Evolutionary conservation across 1,140 invertebrate genomes (phyloP).

Genomic region (Zaprionus africanus): DNA sequence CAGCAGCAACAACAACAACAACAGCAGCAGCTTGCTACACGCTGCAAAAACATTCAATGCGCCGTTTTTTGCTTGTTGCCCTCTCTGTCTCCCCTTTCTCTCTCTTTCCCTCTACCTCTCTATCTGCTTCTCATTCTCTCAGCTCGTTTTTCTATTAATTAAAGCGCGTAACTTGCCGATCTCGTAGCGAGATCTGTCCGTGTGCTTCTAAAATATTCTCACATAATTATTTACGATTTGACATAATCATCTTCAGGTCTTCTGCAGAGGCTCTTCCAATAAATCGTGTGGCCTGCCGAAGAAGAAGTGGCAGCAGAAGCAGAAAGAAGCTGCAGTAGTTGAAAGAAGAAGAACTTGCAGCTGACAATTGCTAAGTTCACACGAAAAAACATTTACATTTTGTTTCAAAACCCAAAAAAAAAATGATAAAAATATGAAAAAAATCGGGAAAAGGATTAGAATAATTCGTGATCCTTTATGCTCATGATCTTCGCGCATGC

Average conservation of each 20-base stretch:
- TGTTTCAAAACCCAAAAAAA: slow-evolving; percentile 49
- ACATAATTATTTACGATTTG: slow-evolving; percentile 84
- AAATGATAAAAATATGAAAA: slow-evolving; percentile 43
- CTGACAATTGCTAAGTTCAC: slow-evolving; percentile 45
- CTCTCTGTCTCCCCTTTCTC: not conserved
- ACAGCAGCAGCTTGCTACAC: not conserved
- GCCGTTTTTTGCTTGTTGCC: slow-evolving; percentile 1
- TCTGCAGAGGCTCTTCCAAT: slow-evolving; percentile 18
- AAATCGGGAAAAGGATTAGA: slow-evolving; percentile 55
- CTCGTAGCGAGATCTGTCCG: slow-evolving; percentile 13
- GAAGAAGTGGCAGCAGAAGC: not conserved
- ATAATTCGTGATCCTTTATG: slow-evolving; percentile 60
- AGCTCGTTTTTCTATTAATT: slow-evolving; percentile 77
- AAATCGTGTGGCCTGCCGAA: slow-evolving; percentile 20
- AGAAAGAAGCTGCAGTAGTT: not conserved
- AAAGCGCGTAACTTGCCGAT: slow-evolving; percentile 50
- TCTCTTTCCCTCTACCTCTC: not conserved
- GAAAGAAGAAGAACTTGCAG: not conserved
- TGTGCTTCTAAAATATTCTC: slow-evolving; percentile 76
- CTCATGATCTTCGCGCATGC: slow-evolving; percentile 54
- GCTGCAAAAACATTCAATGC: slow-evolving; percentile 17
- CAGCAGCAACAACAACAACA: slow-evolving; percentile 9
- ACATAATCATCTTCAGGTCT: slow-evolving; percentile 73
- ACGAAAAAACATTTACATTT: slow-evolving; percentile 49
- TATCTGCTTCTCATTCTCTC: not conserved